phyloP scores from a whole-genome alignment of 1,140 invertebrate species.

The Trichoplusia ni region DNA sequence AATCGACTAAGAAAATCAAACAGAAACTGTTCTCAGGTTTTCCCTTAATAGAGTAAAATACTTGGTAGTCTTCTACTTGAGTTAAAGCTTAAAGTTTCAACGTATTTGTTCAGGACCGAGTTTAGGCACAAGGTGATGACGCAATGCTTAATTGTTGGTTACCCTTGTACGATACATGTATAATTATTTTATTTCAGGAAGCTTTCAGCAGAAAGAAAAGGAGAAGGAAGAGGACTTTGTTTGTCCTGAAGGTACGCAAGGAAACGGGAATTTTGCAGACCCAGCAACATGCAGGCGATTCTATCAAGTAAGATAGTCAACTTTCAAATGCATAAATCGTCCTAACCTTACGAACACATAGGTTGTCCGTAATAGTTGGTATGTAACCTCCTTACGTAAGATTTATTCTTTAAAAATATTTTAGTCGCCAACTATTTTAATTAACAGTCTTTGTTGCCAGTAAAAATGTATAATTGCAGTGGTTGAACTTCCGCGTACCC shows the following conservation, averaged over 20 bases:
- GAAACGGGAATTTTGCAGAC: constrained; percentile 95
- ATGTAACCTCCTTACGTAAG: too few species aligned
- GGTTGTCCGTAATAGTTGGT: too few species aligned
- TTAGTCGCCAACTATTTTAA: too few species aligned
- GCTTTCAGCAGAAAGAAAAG: constrained; percentile 72
- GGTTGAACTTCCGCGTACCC: neutral
- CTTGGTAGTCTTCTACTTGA: neutral
- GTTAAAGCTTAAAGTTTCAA: neutral
- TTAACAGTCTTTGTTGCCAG: too few species aligned
- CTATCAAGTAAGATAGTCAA: constrained; percentile 89
- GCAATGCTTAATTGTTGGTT: neutral
- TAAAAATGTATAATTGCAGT: constrained; percentile 11
- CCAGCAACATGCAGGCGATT: constrained; percentile 93
- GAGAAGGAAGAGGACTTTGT: constrained; percentile 73
- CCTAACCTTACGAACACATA: too few species aligned
- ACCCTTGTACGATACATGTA: neutral
- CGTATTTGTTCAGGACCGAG: constrained; percentile 1
- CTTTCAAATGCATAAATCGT: too few species aligned
- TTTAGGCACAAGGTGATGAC: constrained; percentile 1
- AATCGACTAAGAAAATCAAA: constrained; percentile 13
- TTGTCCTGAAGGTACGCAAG: constrained; percentile 80
- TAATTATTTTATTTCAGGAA: constrained; percentile 50
- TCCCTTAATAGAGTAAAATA: constrained; percentile 12
- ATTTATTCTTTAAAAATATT: too few species aligned
- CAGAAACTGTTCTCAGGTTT: constrained; percentile 18